These are phyloP conservation scores for Cervus canadensis DNA, from an alignment of 2,113 vertebrate species.

Conservation along the genomic window DNA sequence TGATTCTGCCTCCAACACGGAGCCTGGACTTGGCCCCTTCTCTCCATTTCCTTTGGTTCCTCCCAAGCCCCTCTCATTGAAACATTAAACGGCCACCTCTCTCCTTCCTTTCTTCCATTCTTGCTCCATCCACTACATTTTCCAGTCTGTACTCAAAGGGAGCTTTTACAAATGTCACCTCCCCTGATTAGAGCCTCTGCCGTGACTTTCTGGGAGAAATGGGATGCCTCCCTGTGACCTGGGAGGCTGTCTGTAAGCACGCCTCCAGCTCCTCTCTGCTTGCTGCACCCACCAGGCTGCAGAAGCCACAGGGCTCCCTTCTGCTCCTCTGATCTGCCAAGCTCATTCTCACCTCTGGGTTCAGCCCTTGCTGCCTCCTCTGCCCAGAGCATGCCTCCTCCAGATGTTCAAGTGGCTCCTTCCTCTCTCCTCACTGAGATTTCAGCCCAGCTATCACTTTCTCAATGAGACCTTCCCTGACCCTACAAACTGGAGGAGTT, in stretches of 20 bases:
- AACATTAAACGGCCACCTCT: too few species aligned
- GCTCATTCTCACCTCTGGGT: not conserved
- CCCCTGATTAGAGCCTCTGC: not conserved
- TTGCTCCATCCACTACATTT: not conserved
- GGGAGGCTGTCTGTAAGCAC: not conserved
- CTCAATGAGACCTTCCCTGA: not conserved
- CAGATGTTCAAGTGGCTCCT: not conserved
- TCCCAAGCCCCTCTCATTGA: not conserved
- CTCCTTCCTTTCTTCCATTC: not conserved
- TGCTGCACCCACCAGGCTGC: not conserved
- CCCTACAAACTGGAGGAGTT: not conserved
- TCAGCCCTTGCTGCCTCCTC: not conserved
- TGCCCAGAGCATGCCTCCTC: not conserved
- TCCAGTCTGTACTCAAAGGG: not conserved
- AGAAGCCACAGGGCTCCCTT: not conserved
- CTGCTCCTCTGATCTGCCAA: not conserved
- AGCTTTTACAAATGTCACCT: not conserved
- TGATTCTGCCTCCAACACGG: not conserved
- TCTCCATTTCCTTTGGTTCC: fast-evolving
- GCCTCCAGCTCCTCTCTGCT: not conserved
- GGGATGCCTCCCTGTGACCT: not conserved
- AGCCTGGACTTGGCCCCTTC: not conserved
- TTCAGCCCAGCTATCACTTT: not conserved
- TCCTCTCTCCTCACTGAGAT: not conserved
- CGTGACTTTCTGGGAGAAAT: not conserved